Base-by-base conservation (phyloP, 2,113 vertebrate species). In the Podilymbus podiceps region DNA sequence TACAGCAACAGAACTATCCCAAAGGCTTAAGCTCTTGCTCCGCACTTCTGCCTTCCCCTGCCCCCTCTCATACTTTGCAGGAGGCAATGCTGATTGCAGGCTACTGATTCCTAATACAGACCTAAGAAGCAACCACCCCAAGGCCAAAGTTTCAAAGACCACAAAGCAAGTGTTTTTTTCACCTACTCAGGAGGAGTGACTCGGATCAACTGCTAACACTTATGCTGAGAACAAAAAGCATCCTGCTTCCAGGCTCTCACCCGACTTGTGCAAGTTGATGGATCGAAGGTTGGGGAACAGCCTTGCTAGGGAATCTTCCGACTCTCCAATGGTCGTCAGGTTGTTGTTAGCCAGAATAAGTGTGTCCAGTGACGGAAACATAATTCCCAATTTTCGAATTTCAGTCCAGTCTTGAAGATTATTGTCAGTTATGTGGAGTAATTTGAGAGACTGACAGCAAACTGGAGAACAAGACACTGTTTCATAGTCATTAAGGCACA, bases 371-470 rank as follows among this genome's bases (percentile, higher is more conserved):
- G 98, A 97, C 8, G 99, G 99, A 97, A 99, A 99, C 98, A 99
- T 99, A 94, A 97, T 97, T 28, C 99, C 99, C 53, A 99, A 85
- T 95, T 99, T 99, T 64, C 99, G 98, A 63, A 99, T 99, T 90
- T 99, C 99, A 40, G 97, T 97, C 99, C 99, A 99, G 53, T 99
- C 98, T 92, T 98, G 98, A 95, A 99, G 98, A 96, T 98, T 99
- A 97, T 99, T 99, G 97, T 99, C 99, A 81, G 99, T 99, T 95
- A 99, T 99, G 96, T 99, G 99, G 96, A 99, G 99, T 63, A 99
- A 98, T 85, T 98, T 99, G 81, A 99, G 98, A 12, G 99, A 99
- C 67, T 98, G 98, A 94, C 99, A 99, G 96, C 99, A 97, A 31
- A 98, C 94, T 5, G 98, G 97, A 75, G 99, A 98, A 82, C 98